Evolutionary conservation across 2,888 invertebrate species (phyloP), one percentile per base, ranked within the genome.

Genomic region (Schizotus pectinicornis): DNA sequence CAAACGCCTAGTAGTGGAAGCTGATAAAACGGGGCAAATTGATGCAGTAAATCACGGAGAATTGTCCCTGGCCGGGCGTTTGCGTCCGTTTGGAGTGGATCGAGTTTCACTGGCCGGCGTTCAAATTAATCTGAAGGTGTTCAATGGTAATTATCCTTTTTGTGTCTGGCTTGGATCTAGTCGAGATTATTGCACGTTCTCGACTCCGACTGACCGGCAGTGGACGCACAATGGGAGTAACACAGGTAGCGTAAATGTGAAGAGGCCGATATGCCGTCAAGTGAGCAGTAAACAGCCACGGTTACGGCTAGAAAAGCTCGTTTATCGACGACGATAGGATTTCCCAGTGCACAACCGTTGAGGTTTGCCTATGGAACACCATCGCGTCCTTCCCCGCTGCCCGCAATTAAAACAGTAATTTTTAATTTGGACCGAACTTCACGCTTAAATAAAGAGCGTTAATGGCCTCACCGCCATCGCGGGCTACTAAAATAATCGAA

Each of bases 391-490:
- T 39, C 12, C 9, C 9, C 32, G 22, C 37, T 31, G 14, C 30
- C 37, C 36, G 47, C 37, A 59, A 59, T 59, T 59, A 59, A 59
- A 59, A 48, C 35, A 32, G 64, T 69, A 64, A 70, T 68, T 70
- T 56, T 61, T 61, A 72, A 69, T 68, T 68, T 67, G 70, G 63
- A 64, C 67, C 63, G 65, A 66, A 67, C 73, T 73, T 74, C 74
- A 74, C 74, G 73, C 56, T 72, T 71, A 70, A 71, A 71, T 68
- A 68, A 66, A 67, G 67, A 65, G 61, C 59, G 61, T 67, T 70
- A 70, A 70, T 68, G 68, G 63, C 22, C 59, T 46, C 54, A 56
- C 53, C 54, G 46, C 62, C 59, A 57, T 46, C 47, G 60, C 60
- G 62, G 59, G 61, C 49, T 54, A 54, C 38, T 51, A 61, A 64